Base-by-base conservation (phyloP, 2,113 vertebrate species). In the Centrocercus urophasianus region DNA sequence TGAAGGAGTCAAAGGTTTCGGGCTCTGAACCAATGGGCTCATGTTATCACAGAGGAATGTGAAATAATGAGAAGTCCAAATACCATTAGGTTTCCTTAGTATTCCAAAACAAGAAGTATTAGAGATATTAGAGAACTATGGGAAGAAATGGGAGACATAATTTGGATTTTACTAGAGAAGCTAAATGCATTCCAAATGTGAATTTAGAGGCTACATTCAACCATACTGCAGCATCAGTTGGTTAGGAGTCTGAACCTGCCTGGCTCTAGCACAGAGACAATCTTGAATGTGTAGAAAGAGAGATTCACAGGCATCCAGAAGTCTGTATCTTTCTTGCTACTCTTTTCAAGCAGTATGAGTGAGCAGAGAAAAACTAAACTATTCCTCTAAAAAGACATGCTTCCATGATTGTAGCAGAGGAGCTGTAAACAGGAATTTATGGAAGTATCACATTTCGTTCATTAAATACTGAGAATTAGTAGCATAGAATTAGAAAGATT, bases 141-240 rank as follows among this genome's bases (percentile, higher is more conserved):
- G 36, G 18, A 70, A 90, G 40, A 86, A 78, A 59, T 17, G 1
- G 17, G 27, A 81, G 38, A 63, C 5, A 64, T 86, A 70, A 36
- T 57, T 4, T 75, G 15, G 13, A 52, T 71, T 81, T 81, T 63
- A 67, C 42, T 18, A 85, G 3, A 65, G 13, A 61, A 3, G 5
- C 0, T 38, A 24, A 89, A 60, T 30, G 40, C 8, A 8, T 21
- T 32, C 8, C 18, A 50, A 85, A 56, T 21, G 11, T 48, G 12
- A 79, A 56, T 56, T 47, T 59, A 74, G 7, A 32, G 8, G 1
- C 25, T 74, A 13, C n/a, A 38, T 43, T 81, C 34, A 45, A 71
- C 8, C 0, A 32, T 75, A 69, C 17, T 79, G 12, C 5, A 1
- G 1, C 32, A 79, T 43, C 6, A 8, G 6, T 28, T 79, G 15